Evolutionary conservation across 2,797 vertebrate genomes (phyloP).

Genomic region (Jordanella pulchra): DNA sequence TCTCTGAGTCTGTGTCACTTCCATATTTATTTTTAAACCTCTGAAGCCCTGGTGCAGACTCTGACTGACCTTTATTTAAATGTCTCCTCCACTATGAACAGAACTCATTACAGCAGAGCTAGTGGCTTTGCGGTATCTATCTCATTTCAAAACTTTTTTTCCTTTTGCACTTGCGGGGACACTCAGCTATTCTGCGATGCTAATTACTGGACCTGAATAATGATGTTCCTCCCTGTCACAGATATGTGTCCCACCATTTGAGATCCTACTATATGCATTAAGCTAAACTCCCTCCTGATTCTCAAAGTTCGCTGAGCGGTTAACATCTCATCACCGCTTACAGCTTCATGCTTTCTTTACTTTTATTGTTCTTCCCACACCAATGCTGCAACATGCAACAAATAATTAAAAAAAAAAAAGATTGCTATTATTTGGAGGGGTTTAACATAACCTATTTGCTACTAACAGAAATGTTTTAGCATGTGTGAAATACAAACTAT

Average conservation of each 20-base stretch:
- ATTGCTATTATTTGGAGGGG: conserved; percentile 30
- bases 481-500: neutral
- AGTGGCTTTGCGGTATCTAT: conserved; percentile 73
- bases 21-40: conserved; percentile 83
- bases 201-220: conserved; percentile 75
- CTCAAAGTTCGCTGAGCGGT: conserved; percentile 52
- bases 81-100: conserved; percentile 79
- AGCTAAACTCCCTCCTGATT: conserved; percentile 55
- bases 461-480: too few relatives aligned
- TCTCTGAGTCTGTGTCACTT: conserved; percentile 75
- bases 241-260: conserved; percentile 57
- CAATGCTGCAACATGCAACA: conserved; percentile 39
- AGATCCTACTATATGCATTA: conserved; percentile 57
- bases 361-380: conserved; percentile 42
- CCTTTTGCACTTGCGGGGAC: conserved; percentile 65
- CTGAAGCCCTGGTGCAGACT: conserved; percentile 75
- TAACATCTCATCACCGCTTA: conserved; percentile 55
- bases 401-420: too few relatives aligned
- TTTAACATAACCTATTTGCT: conserved; percentile 23
- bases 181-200: conserved; percentile 60
- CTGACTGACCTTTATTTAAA: conserved; percentile 85
- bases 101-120: conserved; percentile 83
- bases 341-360: conserved; percentile 32
- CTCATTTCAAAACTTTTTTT: conserved; percentile 69
- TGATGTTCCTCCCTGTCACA: conserved; percentile 68